These are phyloP conservation scores for Cygnus olor DNA, from an alignment of 2,797 vertebrate species.

Conservation along the genomic window DNA sequence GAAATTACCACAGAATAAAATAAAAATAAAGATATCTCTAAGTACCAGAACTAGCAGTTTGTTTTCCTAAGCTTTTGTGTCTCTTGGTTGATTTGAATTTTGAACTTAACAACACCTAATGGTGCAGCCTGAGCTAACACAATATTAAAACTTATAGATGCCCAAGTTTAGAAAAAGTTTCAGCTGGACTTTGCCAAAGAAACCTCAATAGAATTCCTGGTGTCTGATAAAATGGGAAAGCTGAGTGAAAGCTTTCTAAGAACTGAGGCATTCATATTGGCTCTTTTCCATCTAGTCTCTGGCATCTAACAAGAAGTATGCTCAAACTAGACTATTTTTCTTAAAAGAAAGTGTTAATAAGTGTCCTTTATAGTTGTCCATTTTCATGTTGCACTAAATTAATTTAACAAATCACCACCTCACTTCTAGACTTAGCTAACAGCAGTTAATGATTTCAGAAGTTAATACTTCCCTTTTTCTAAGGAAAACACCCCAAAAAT, in stretches of 20 bases:
- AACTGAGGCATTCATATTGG: background rate
- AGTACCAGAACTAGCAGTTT: background rate
- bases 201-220: background rate
- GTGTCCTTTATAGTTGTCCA: background rate
- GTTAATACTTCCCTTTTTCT: background rate
- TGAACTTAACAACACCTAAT: background rate
- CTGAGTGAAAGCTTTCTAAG: background rate
- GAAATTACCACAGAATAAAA: background rate
- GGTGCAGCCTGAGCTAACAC: background rate
- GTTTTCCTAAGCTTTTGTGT: background rate
- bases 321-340: background rate
- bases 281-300: background rate
- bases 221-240: background rate
- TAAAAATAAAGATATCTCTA: background rate
- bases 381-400: background rate
- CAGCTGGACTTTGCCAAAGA: background rate
- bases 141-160: background rate
- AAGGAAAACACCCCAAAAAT: background rate
- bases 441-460: background rate
- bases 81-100: background rate
- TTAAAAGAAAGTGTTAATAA: background rate
- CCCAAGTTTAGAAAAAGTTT: background rate
- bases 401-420: background rate
- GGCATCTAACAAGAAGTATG: background rate
- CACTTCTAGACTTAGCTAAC: background rate